phyloP scores from a whole-genome alignment of 1,140 invertebrate species.

The Panagrolaimus sp. region DNA sequence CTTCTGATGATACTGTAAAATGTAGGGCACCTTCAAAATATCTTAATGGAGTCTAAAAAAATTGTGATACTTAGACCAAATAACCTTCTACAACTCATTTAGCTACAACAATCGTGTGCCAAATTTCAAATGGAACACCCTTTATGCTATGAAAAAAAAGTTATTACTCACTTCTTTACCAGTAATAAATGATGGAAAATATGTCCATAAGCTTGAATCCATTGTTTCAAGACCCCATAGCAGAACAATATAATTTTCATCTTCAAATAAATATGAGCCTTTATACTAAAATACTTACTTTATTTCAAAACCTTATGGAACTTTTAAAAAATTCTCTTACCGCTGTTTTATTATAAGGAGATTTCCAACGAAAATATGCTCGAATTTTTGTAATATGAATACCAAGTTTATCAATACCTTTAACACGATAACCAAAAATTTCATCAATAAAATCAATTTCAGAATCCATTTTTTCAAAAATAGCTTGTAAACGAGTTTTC shows the following conservation, averaged over 20 bases:
- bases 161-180: slow-evolving; percentile 17
- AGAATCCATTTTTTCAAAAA: slow-evolving; percentile 16
- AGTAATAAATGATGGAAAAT: slow-evolving; percentile 26
- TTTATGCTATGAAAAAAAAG: no score
- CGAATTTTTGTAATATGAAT: slow-evolving; percentile 27
- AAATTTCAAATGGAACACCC: no score
- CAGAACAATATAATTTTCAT: slow-evolving; percentile 3
- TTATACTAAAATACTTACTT: background rate
- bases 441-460: slow-evolving; percentile 22
- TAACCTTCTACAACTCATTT: no score
- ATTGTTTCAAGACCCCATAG: slow-evolving; percentile 2
- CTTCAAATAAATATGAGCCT: background rate
- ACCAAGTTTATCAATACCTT: slow-evolving; percentile 8
- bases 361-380: slow-evolving; percentile 30
- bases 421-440: slow-evolving; percentile 19
- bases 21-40: slow-evolving; percentile 25
- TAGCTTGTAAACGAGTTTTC: slow-evolving; percentile 10
- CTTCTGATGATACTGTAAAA: slow-evolving; percentile 18
- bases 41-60: slow-evolving; percentile 1
- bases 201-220: slow-evolving; percentile 8
- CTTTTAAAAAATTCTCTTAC: no score
- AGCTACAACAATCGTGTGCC: no score
- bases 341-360: slow-evolving; percentile 30
- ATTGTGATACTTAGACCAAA: no score
- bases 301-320: no score